A percentile compares a stretch with the other conserved stretches of the same genome.
These are phyloP conservation scores for Muricea muricata DNA, from an alignment of 92 coral and sea anemone genomes.

Conservation along the genomic window DNA sequence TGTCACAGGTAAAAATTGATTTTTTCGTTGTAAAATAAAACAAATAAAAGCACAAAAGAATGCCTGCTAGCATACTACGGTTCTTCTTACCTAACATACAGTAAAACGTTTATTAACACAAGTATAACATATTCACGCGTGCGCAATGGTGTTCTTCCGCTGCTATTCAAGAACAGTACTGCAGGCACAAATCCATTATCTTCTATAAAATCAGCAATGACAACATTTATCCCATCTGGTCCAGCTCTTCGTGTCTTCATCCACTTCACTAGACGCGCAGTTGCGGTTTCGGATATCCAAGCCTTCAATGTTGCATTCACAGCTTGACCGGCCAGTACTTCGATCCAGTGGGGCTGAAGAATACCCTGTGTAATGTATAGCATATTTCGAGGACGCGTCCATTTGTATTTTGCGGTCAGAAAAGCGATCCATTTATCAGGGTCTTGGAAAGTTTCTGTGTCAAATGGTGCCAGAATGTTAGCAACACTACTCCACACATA, in stretches of 20 bases:
- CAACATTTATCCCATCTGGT: conserved; percentile 6
- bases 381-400: not conserved
- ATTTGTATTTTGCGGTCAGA: not conserved
- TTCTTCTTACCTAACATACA: not conserved
- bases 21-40: too few relatives aligned
- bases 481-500: conserved; percentile 5
- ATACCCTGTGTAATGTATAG: conserved; percentile 20
- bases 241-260: conserved; percentile 7
- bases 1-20: too few relatives aligned
- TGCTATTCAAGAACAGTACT: conserved; percentile 8
- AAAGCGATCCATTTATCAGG: conserved; percentile 19
- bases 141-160: not conserved
- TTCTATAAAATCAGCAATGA: conserved; percentile 24
- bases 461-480: conserved; percentile 6
- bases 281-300: conserved; percentile 29
- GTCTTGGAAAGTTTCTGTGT: not conserved
- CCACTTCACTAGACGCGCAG: conserved; percentile 7
- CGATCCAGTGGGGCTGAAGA: conserved; percentile 13
- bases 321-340: conserved; percentile 1
- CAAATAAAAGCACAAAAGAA: too few relatives aligned
- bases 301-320: conserved; percentile 33
- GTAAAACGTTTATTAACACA: not conserved
- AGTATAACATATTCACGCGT: not conserved
- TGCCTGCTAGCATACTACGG: too few relatives aligned
- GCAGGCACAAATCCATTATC: not conserved